phyloP scores from a whole-genome alignment of 92 coral and sea anemone species.

The Nematostella vectensis region DNA sequence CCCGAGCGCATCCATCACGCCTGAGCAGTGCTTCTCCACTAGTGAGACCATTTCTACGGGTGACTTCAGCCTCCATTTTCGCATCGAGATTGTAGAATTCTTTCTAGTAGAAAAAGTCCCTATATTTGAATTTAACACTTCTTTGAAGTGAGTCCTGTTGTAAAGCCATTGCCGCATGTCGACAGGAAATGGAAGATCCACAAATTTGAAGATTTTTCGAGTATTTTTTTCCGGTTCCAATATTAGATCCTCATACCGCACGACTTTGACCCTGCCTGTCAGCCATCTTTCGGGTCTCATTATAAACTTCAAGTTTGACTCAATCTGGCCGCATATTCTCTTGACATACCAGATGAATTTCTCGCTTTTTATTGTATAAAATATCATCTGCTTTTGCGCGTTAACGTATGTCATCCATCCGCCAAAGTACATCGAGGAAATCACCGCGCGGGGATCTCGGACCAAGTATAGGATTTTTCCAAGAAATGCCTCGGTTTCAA shows the following conservation, averaged over 20 bases:
- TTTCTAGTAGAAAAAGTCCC: conserved; percentile 6
- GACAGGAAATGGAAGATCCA: background rate
- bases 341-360: conserved; percentile 17
- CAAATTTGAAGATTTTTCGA: conserved; percentile 24
- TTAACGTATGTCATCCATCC: conserved; percentile 23
- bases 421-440: conserved; percentile 29
- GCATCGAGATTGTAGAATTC: conserved; percentile 11
- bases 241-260: conserved; percentile 49
- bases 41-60: conserved; percentile 8
- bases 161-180: conserved; percentile 18
- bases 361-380: conserved; percentile 8
- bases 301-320: conserved; percentile 11
- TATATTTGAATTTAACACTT: conserved; percentile 2
- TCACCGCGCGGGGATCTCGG: conserved; percentile 57
- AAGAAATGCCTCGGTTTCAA: conserved; percentile 11
- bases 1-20: conserved; percentile 21
- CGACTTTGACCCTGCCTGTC: conserved; percentile 11
- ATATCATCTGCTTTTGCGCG: background rate
- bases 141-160: conserved; percentile 7
- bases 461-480: conserved; percentile 28
- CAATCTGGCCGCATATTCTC: conserved; percentile 21
- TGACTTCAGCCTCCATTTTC: conserved; percentile 12
- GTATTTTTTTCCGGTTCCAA: conserved; percentile 16
- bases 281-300: conserved; percentile 29
- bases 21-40: conserved; percentile 12